phyloP scores from a whole-genome alignment of 2,888 invertebrate species.

The Willowsia nigromaculata region DNA sequence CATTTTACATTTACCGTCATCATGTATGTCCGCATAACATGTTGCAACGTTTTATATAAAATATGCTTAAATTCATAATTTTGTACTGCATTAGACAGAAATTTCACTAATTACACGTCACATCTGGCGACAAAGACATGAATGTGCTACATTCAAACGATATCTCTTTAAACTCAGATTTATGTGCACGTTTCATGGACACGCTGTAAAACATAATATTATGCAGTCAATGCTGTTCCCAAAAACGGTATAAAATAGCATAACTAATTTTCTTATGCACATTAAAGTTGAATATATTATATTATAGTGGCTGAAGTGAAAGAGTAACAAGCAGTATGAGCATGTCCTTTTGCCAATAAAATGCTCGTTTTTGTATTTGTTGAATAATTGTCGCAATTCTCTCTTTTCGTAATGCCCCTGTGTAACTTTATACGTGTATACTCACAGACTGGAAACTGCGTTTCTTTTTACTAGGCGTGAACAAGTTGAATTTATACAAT shows the following conservation, averaged over 20 bases:
- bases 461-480: not conserved
- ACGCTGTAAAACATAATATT: not conserved
- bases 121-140: constrained; percentile 8
- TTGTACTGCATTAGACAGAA: not conserved
- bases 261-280: not conserved
- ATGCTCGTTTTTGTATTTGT: not conserved
- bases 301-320: not conserved
- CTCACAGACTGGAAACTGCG: not conserved
- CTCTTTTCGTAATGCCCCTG: constrained; percentile 2
- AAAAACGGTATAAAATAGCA: not conserved
- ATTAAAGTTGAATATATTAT: not conserved
- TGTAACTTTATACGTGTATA: not conserved
- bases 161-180: not conserved
- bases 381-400: not conserved
- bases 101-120: constrained; percentile 44
- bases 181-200: not conserved
- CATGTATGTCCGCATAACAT: not conserved
- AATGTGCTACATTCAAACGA: not conserved
- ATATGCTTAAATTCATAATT: not conserved
- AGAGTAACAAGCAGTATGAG: not conserved
- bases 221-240: not conserved
- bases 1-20: not conserved
- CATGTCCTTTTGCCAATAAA: not conserved
- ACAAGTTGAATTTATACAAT: not conserved
- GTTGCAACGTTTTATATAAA: not conserved